Conservation (phyloP, 2,888 invertebrate species). For the Napeogenes inachia region DNA sequence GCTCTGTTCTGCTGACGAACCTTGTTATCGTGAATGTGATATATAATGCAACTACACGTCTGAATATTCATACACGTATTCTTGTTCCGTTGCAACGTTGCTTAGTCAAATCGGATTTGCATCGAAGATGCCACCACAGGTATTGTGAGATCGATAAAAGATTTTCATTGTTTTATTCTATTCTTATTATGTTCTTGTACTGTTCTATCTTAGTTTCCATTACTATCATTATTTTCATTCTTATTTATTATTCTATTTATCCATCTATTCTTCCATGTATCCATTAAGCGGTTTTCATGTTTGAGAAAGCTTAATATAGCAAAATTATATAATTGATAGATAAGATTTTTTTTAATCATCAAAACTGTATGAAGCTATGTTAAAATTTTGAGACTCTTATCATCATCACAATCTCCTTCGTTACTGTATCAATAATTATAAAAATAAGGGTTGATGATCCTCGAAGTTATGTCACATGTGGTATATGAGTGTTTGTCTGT, state of each 20-base stretch:
- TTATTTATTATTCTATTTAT: no score
- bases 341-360: no score
- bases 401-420: background rate
- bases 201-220: no score
- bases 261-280: no score
- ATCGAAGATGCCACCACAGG: conserved; percentile 32
- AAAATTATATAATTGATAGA: no score
- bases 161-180: conserved; percentile 15
- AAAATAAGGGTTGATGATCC: background rate
- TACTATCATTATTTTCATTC: no score
- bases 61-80: conserved; percentile 71
- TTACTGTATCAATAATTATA: background rate
- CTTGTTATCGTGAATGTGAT: conserved; percentile 69
- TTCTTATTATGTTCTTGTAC: background rate
- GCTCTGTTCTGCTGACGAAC: conserved; percentile 67
- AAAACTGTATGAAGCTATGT: no score
- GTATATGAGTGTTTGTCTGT: conserved; percentile 4
- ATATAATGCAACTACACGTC: conserved; percentile 50
- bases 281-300: no score
- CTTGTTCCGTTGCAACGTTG: conserved; percentile 41
- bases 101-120: conserved; percentile 42
- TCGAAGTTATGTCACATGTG: conserved; percentile 1
- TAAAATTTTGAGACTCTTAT: no score
- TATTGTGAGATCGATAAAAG: conserved; percentile 17
- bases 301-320: no score